A percentile compares a stretch with the other conserved stretches of the same genome.
Evolutionary conservation across 2,888 invertebrate genomes (phyloP).

Genomic region (Strigamia transsilvanica): DNA sequence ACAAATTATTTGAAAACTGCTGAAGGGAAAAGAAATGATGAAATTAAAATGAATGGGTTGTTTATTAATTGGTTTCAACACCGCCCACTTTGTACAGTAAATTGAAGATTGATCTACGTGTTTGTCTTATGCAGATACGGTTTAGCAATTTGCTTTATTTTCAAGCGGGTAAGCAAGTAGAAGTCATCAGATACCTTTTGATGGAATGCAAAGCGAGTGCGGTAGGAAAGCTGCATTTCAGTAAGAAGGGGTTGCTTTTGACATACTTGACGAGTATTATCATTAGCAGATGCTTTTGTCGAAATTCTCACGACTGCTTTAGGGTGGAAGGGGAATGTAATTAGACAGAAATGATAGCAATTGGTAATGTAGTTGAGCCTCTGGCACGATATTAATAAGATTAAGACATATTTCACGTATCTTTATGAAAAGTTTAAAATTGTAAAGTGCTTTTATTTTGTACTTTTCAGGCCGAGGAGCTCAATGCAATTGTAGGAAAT

Average conservation of each 20-base stretch:
- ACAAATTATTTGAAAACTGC: no score
- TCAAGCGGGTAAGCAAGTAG: neutral
- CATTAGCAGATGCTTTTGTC: constrained; percentile 7
- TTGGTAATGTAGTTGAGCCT: neutral
- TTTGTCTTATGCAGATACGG: constrained; percentile 13
- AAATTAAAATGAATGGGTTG: neutral
- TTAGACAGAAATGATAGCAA: constrained; percentile 22
- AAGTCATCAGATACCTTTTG: neutral
- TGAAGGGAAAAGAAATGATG: neutral
- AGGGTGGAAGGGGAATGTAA: neutral
- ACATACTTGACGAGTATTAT: constrained; percentile 17
- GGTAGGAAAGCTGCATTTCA: neutral
- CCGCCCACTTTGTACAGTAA: neutral
- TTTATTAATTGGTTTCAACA: constrained; percentile 22
- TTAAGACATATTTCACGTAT: neutral
- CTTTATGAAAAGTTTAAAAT: constrained; percentile 50
- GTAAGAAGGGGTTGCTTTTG: constrained; percentile 27
- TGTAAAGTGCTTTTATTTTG: no score
- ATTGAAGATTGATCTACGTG: constrained; percentile 17
- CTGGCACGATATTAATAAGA: neutral
- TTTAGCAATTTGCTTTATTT: neutral
- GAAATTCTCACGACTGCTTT: neutral
- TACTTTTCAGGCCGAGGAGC: constrained; percentile 79
- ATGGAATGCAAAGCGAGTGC: neutral
- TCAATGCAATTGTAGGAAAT: constrained; percentile 87